phyloP scores from a whole-genome alignment of 1,140 invertebrate genomes.

The Caenorhabditis briggsae region DNA sequence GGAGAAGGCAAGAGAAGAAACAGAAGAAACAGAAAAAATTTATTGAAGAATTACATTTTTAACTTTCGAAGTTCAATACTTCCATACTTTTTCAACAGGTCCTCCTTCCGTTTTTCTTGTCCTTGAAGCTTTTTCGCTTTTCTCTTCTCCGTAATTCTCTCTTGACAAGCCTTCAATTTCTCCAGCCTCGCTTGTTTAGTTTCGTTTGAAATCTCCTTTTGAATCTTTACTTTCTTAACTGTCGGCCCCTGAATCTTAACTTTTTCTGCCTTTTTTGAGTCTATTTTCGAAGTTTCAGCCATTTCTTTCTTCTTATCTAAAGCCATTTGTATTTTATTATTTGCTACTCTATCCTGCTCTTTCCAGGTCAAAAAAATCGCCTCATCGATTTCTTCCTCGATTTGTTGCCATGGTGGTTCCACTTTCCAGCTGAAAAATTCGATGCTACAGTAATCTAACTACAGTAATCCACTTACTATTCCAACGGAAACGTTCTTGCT shows the following conservation, averaged over 20 bases:
- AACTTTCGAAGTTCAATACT: not conserved
- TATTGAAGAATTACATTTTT: not conserved
- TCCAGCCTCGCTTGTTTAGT: not conserved
- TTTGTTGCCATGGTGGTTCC: not conserved
- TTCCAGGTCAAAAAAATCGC: not conserved
- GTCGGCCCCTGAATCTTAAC: not conserved
- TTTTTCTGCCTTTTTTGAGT: not conserved
- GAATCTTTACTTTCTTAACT: not conserved
- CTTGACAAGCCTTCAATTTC: not conserved
- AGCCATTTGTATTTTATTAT: not conserved
- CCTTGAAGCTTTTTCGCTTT: not conserved
- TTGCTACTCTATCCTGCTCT: not conserved
- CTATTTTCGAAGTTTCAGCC: not conserved
- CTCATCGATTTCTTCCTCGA: conserved; percentile 6
- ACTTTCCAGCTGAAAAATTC: not conserved
- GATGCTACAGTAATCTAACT: not conserved
- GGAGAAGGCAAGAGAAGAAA: too few relatives aligned
- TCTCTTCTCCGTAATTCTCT: not conserved
- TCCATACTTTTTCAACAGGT: not conserved
- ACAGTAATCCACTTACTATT: not conserved
- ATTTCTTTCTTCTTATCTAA: not conserved
- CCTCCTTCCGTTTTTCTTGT: not conserved
- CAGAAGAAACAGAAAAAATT: not conserved
- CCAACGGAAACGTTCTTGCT: not conserved
- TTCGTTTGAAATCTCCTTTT: not conserved